Evolutionary conservation across 2,113 vertebrate genomes (phyloP).

Genomic region (Microcebus jonahi): DNA sequence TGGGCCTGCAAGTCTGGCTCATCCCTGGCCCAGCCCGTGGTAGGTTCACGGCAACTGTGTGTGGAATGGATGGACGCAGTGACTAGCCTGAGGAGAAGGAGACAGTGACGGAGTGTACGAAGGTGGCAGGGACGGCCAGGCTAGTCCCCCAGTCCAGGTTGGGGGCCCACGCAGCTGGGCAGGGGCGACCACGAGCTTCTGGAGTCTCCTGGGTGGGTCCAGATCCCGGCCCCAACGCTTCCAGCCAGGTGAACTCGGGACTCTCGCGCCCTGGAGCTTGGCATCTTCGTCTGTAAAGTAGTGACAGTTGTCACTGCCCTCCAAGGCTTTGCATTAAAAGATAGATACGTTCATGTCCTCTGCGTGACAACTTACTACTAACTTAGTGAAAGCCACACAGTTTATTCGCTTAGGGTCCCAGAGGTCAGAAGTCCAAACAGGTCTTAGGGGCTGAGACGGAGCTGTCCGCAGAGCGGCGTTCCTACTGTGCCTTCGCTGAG

Average conservation of each 20-base stretch:
- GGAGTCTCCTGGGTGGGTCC: neutral
- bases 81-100: too few species aligned
- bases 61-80: neutral
- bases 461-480: neutral
- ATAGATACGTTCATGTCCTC: neutral
- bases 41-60: neutral
- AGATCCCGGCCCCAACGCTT: too few species aligned
- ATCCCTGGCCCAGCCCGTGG: too few species aligned
- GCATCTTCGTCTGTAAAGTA: neutral
- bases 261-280: too few species aligned
- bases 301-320: neutral
- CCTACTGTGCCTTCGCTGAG: neutral
- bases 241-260: too few species aligned
- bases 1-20: neutral
- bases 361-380: neutral
- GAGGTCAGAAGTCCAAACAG: neutral
- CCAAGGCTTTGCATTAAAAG: neutral
- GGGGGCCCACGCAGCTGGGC: neutral
- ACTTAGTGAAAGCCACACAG: neutral
- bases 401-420: neutral
- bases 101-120: neutral
- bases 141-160: neutral
- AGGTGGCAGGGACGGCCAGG: neutral
- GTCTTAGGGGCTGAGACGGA: neutral
- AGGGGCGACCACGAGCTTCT: neutral